phyloP scores from a whole-genome alignment of 1,140 invertebrate species.

The Oreohelix idahoensis region DNA sequence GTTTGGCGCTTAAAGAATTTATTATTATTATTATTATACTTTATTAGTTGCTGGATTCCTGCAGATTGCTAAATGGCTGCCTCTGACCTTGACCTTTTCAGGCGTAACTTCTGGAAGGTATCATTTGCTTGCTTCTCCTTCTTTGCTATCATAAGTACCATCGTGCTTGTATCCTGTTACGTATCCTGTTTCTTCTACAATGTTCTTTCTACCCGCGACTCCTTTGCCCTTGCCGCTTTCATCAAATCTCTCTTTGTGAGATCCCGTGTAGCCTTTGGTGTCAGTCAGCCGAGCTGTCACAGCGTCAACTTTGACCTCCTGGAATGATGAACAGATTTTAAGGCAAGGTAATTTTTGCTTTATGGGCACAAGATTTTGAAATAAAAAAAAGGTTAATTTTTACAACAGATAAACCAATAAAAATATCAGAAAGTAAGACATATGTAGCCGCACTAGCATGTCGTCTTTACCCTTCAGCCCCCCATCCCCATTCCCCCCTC shows the following conservation, averaged over 20 bases:
- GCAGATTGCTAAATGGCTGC: background rate
- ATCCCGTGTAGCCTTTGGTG: conserved; percentile 73
- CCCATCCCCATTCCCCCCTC: too few relatives aligned
- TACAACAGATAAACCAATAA: too few relatives aligned
- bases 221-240: conserved; percentile 75
- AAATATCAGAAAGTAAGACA: too few relatives aligned
- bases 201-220: conserved; percentile 70
- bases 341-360: too few relatives aligned
- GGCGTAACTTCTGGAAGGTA: background rate
- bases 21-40: too few relatives aligned
- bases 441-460: too few relatives aligned
- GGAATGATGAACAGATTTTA: background rate
- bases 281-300: conserved; percentile 78
- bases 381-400: too few relatives aligned
- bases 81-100: background rate
- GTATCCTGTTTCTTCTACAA: conserved; percentile 72
- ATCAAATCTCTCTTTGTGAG: conserved; percentile 75
- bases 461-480: too few relatives aligned
- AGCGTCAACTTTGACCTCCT: conserved; percentile 35
- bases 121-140: background rate
- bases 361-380: too few relatives aligned
- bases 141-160: background rate
- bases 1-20: too few relatives aligned
- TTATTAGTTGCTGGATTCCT: background rate
- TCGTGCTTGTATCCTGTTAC: conserved; percentile 73